Conservation (phyloP, 2,797 vertebrate species). For the Holocentrus rufus region DNA sequence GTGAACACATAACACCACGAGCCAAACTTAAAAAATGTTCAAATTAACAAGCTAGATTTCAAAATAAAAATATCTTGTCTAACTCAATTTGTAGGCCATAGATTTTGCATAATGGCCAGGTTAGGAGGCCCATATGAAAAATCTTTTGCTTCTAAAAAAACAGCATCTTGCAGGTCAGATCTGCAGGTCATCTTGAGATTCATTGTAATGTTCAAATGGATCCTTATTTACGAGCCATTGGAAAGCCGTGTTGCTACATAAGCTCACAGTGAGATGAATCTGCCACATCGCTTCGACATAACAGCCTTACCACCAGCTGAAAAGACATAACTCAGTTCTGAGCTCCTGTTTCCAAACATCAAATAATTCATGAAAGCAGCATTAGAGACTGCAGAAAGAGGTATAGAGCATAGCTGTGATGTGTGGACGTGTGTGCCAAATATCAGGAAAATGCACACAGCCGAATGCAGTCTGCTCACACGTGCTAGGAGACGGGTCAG, state of each 20-base stretch:
- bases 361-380: constrained; percentile 32
- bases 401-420: not conserved
- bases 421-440: constrained; percentile 3
- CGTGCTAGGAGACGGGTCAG: constrained; percentile 30
- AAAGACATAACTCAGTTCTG: constrained; percentile 27
- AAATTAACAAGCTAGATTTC: no score
- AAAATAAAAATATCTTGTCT: no score
- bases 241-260: constrained; percentile 29
- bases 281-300: not conserved
- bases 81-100: not conserved
- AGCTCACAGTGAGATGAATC: constrained; percentile 24
- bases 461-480: constrained; percentile 17
- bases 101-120: not conserved
- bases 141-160: not conserved
- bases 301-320: constrained; percentile 12
- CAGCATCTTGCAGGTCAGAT: constrained; percentile 20
- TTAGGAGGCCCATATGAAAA: not conserved
- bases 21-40: no score
- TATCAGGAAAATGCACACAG: constrained; percentile 37
- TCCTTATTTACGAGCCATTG: constrained; percentile 33
- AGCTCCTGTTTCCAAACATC: constrained; percentile 20
- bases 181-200: constrained; percentile 29
- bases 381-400: constrained; percentile 9
- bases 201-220: constrained; percentile 10
- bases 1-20: not conserved